These are phyloP conservation scores for Narcine bancroftii DNA, from an alignment of 2,113 vertebrate genomes.

Conservation along the genomic window DNA sequence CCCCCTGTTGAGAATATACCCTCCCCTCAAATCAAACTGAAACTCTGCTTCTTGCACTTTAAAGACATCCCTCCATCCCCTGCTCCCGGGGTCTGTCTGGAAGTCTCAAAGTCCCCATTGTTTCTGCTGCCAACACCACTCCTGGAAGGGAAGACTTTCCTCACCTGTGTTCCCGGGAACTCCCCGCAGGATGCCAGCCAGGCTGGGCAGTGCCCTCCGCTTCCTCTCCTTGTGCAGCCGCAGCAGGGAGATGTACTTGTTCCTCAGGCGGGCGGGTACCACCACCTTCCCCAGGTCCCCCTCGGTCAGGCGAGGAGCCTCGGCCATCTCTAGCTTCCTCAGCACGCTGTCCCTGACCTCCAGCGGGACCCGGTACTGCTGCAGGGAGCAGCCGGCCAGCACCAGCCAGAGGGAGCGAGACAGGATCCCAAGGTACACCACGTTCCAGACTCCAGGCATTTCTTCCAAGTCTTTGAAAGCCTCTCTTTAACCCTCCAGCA, in stretches of 20 bases:
- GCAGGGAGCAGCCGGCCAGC: not conserved
- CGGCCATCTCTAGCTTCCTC: constrained; percentile 64
- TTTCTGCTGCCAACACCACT: no score
- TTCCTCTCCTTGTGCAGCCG: constrained; percentile 66
- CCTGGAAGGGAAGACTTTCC: not conserved
- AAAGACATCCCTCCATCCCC: no score
- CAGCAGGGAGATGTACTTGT: constrained; percentile 74
- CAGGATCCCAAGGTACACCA: not conserved
- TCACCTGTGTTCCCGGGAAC: constrained; percentile 76
- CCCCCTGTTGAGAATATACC: no score
- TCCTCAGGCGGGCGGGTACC: constrained; percentile 66
- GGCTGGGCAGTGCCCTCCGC: constrained; percentile 70
- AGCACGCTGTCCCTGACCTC: constrained; percentile 66
- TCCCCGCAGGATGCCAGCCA: constrained; percentile 75
- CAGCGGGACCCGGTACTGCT: constrained; percentile 44
- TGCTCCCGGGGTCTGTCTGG: no score
- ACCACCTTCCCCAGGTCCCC: constrained; percentile 68
- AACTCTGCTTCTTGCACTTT: no score
- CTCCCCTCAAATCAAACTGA: no score
- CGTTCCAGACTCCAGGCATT: not conserved
- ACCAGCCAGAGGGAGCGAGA: not conserved
- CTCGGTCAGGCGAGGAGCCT: constrained; percentile 65
- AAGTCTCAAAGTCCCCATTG: no score
- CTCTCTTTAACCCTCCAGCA: no score
- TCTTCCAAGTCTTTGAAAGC: no score